These are phyloP conservation scores for Tenthredo livida DNA, from an alignment of 2,888 invertebrate genomes.

Conservation along the genomic window DNA sequence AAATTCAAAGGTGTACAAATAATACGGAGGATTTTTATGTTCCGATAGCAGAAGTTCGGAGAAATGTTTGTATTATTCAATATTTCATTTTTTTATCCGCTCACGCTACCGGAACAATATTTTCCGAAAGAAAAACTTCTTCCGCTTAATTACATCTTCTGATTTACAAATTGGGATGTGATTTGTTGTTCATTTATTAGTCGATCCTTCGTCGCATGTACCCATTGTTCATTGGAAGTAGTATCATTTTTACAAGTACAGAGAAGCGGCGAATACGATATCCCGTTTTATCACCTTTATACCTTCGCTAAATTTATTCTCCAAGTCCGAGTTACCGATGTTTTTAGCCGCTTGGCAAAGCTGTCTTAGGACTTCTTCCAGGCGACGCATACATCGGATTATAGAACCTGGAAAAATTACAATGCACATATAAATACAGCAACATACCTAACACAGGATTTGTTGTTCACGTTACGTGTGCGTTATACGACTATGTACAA, in stretches of 20 bases:
- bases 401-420: slow-evolving; percentile 82
- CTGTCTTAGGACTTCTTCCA: slow-evolving; percentile 97
- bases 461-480: background rate
- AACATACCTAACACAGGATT: background rate
- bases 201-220: background rate
- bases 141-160: background rate
- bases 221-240: background rate
- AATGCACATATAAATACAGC: background rate
- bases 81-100: too few species aligned
- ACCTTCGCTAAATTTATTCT: slow-evolving; percentile 96
- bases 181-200: background rate
- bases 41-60: too few species aligned
- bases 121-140: background rate
- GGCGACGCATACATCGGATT: slow-evolving; percentile 94
- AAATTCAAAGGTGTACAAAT: background rate
- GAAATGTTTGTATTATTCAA: too few species aligned
- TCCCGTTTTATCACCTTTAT: slow-evolving; percentile 96
- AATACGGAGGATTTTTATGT: background rate
- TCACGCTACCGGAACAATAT: background rate
- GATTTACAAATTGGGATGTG: background rate
- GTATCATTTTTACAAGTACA: slow-evolving; percentile 87
- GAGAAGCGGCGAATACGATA: slow-evolving; percentile 99
- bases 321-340: slow-evolving; percentile 96
- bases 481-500: background rate
- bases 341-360: slow-evolving; percentile 97